Base-by-base conservation (phyloP, 2,888 invertebrate species). In the Galerucella nymphaeae region DNA sequence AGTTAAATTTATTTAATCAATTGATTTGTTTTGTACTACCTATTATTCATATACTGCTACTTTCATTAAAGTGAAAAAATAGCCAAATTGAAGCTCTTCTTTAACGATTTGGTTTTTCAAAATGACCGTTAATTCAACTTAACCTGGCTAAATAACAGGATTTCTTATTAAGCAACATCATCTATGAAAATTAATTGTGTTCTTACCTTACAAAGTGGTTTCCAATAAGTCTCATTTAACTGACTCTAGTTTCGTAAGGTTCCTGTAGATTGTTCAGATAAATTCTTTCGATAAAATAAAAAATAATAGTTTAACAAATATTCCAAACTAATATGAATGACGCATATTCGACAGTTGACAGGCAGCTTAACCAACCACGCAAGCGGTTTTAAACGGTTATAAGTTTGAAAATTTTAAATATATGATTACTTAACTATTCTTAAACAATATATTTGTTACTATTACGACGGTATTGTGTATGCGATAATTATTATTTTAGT, bases 281-380 rank as follows among this genome's bases (percentile, higher is more conserved):
- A 50, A 50, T 50, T 50, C 9, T 57, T 42, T n/a, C n/a, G 10
- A 6, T 57, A n/a, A n/a, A 38, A 59, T 13, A 38, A 59, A 30
- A 59, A 59, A 38, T 38, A 38, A 59, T 38, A 59, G 14, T 30
- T 57, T 16, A 59, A 38, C 23, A 59, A 59, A 38, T 38, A 59
- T 14, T 38, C 41, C 30, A 59, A 59, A 59, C 59, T 9, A 38
- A 13, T 16, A 8, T 59, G 16, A 16, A 41, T 61, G 41, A 61
- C 41, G 11, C 42, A 41, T 61, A 38, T 38, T 41, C 20, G 61
- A 61, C 61, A 61, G 9, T 8, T 61, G 61, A 16, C 61, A 61
- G 23, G 5, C 55, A 55, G 20, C 20, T 4, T 30, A 30, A 59
- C 30, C 59, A 59, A 13, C 14, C 30, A 38, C 8, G 30, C 8